Base-by-base conservation (phyloP, 2,113 vertebrate species). In the Aegithalos caudatus region DNA sequence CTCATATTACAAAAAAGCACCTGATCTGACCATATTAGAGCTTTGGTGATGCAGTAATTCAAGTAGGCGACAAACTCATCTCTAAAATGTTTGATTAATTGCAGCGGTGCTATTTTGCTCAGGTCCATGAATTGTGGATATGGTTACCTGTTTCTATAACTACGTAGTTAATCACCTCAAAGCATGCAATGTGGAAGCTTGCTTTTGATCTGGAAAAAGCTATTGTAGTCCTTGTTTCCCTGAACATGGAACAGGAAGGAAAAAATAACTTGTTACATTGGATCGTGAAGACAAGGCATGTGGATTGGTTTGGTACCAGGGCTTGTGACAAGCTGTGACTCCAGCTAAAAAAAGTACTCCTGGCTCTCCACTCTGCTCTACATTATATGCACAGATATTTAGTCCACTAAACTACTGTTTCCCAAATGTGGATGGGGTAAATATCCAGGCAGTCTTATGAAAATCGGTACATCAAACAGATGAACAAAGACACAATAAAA, bases 81-180 rank as follows among this genome's bases (percentile, higher is more conserved):
- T 79, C 51, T 81, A 35, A 93, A 93, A 92, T 13, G 4, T 90
- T 45, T 82, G 70, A 91, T 91, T 90, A 94, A 87, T 20, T 82
- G 61, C 31, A 67, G 15, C 3, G 0, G 44, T 72, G 70, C 29
- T 76, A 35, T 82, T 91, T 65, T 76, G 57, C 15, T 2, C 31
- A 38, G 57, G 65, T 76, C 70, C 33, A 17, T 73, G 81, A 82
- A 47, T 87, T 0, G 2, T 51, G 56, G 29, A 17, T 48, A 31
- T 16, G 40, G 76, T 90, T 71, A 72, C 40, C 44, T 69, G 54
- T 69, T 93, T 76, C 18, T 79, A 10, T 65, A 82, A 81, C 61
- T 57, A 57, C 0, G 0, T 12, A 82, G 81, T 69, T 53, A 90
- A 79, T 65, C 25, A 65, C 24, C n/a, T 45, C 16, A 35, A 82